A percentile compares a stretch with the other conserved stretches of the same genome.
Conservation (phyloP, 1,140 invertebrate genomes). For the Battus philenor region DNA sequence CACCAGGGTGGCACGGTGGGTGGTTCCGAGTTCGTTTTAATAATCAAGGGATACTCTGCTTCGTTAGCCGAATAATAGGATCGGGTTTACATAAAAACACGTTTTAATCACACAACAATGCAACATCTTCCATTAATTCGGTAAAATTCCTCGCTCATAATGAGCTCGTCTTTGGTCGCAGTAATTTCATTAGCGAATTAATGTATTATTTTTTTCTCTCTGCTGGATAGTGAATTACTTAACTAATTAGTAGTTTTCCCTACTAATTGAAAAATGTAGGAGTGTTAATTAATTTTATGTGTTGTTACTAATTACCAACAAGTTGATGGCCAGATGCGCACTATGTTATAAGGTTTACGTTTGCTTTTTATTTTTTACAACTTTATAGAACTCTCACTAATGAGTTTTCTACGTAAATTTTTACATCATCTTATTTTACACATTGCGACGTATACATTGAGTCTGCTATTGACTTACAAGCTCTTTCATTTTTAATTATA, state of each 20-base stretch:
- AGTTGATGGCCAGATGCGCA: slow-evolving; percentile 16
- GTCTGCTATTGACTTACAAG: too few relatives aligned
- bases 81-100: slow-evolving; percentile 49
- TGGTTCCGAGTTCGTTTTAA: slow-evolving; percentile 70
- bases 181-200: slow-evolving; percentile 5
- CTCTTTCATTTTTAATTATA: too few relatives aligned
- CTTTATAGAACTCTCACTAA: slow-evolving; percentile 13
- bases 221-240: slow-evolving; percentile 11
- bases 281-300: slow-evolving; percentile 12
- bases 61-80: slow-evolving; percentile 69
- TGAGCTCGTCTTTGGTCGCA: not conserved
- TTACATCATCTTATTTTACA: too few relatives aligned
- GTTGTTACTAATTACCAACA: slow-evolving; percentile 16
- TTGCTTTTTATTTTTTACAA: slow-evolving; percentile 20
- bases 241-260: slow-evolving; percentile 11
- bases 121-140: slow-evolving; percentile 1
- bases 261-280: slow-evolving; percentile 14
- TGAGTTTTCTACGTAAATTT: slow-evolving; percentile 13
- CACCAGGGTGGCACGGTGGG: slow-evolving; percentile 61
- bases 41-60: slow-evolving; percentile 69
- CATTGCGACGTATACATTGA: too few relatives aligned
- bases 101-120: slow-evolving; percentile 18
- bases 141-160: slow-evolving; percentile 1
- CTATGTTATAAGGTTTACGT: slow-evolving; percentile 20
- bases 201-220: slow-evolving; percentile 10